Conservation (phyloP, 1,140 invertebrate species). For the Sweltsa coloradensis region DNA sequence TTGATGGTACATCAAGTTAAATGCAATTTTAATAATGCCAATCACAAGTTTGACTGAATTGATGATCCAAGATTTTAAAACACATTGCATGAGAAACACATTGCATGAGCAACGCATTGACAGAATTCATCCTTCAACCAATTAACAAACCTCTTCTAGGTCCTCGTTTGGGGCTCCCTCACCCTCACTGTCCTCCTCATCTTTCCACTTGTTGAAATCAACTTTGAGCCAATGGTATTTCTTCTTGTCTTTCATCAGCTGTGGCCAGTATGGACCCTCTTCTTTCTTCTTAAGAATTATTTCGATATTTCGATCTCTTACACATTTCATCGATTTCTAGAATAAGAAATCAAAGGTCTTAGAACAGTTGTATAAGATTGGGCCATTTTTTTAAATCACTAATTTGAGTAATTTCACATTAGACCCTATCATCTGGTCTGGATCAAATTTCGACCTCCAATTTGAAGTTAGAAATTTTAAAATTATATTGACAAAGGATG, state of each 20-base stretch:
- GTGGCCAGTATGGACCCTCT: constrained; percentile 71
- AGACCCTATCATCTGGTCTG: too few relatives aligned
- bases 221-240: constrained; percentile 94
- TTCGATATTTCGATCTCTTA: constrained; percentile 60
- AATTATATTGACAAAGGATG: too few relatives aligned
- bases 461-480: too few relatives aligned
- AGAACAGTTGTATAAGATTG: not conserved
- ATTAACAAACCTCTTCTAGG: constrained; percentile 41
- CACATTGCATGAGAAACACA: too few relatives aligned
- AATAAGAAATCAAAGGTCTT: constrained; percentile 14
- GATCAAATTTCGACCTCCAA: too few relatives aligned
- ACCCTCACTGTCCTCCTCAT: constrained; percentile 76
- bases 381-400: not conserved
- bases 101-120: too few relatives aligned
- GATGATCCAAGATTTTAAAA: too few relatives aligned
- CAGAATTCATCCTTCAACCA: too few relatives aligned
- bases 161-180: constrained; percentile 36
- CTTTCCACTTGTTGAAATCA: constrained; percentile 94
- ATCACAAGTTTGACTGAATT: too few relatives aligned
- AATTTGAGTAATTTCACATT: too few relatives aligned
- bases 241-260: constrained; percentile 72
- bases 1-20: too few relatives aligned
- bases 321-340: constrained; percentile 39
- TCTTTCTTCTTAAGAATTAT: constrained; percentile 52
- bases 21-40: too few relatives aligned